Percentiles rank a stretch among this genome's conserved stretches.
phyloP scores from a whole-genome alignment of 2,888 invertebrate genomes.

The Sphaeridia pumilis region DNA sequence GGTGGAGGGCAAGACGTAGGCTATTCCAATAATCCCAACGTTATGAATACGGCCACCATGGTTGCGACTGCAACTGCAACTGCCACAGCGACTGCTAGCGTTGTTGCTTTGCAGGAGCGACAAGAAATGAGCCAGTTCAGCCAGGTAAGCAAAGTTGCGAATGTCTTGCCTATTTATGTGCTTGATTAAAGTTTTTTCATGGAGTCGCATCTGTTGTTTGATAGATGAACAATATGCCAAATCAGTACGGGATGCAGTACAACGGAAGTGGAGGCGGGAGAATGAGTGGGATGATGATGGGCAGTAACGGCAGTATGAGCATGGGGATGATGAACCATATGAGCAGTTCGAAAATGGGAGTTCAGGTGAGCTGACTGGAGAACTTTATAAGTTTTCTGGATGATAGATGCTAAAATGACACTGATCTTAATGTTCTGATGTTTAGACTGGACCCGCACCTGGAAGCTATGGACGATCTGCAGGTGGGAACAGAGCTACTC shows the following conservation, averaged over 20 bases:
- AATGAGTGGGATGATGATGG: slow-evolving; percentile 14
- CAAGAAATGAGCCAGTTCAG: slow-evolving; percentile 53
- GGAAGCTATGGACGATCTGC: slow-evolving; percentile 13
- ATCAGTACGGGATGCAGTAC: slow-evolving; percentile 34
- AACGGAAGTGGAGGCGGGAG: slow-evolving; percentile 16
- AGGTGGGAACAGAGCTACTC: slow-evolving; percentile 24
- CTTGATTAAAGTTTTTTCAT: too few species aligned
- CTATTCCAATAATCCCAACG: slow-evolving; percentile 40
- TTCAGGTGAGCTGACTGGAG: slow-evolving; percentile 25
- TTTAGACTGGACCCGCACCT: slow-evolving; percentile 5
- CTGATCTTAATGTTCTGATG: too few species aligned
- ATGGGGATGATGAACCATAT: slow-evolving; percentile 32
- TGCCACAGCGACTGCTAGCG: slow-evolving; percentile 69
- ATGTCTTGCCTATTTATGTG: background rate
- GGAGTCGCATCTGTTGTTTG: too few species aligned
- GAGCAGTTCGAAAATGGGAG: slow-evolving; percentile 27
- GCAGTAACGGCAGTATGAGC: slow-evolving; percentile 18
- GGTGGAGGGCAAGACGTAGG: too few species aligned
- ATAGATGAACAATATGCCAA: slow-evolving; percentile 34
- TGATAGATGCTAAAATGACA: background rate
- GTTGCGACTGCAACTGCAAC: slow-evolving; percentile 51
- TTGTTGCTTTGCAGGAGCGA: slow-evolving; percentile 70
- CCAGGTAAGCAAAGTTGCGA: too few species aligned
- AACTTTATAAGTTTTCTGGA: background rate
- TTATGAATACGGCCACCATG: slow-evolving; percentile 64